phyloP scores from a whole-genome alignment of 2,888 invertebrate species.

The Dioctria rufipes region DNA sequence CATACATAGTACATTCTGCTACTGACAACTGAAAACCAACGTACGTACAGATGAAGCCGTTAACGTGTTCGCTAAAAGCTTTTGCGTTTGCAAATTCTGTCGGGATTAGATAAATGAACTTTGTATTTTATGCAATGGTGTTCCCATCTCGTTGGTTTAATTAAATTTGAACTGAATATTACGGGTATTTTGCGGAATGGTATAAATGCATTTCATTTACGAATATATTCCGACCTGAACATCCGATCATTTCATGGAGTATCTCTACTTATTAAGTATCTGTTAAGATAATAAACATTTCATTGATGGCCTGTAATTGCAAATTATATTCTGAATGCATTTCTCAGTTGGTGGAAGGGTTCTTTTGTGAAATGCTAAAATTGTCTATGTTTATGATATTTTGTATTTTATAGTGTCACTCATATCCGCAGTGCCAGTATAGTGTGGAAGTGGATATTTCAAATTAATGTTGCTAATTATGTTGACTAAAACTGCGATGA shows the following conservation, averaged over 20 bases:
- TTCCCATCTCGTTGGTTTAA: conserved; percentile 34
- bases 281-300: conserved; percentile 46
- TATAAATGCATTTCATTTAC: conserved; percentile 31
- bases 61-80: conserved; percentile 34
- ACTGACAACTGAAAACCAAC: conserved; percentile 13
- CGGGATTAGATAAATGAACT: conserved; percentile 49
- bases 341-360: background rate
- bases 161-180: conserved; percentile 47
- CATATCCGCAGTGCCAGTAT: no score
- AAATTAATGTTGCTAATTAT: no score
- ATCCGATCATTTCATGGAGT: conserved; percentile 15
- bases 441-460: no score
- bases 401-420: no score
- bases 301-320: conserved; percentile 31
- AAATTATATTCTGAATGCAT: conserved; percentile 5
- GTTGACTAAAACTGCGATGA: no score
- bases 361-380: background rate
- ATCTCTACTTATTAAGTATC: conserved; percentile 13
- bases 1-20: background rate
- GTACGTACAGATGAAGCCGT: conserved; percentile 24
- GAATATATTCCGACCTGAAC: background rate
- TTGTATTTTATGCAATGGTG: conserved; percentile 26
- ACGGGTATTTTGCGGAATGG: conserved; percentile 24
- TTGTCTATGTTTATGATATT: no score
- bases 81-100: background rate